Conservation (phyloP, 1,140 invertebrate species). For the Zaprionus nigranus region DNA sequence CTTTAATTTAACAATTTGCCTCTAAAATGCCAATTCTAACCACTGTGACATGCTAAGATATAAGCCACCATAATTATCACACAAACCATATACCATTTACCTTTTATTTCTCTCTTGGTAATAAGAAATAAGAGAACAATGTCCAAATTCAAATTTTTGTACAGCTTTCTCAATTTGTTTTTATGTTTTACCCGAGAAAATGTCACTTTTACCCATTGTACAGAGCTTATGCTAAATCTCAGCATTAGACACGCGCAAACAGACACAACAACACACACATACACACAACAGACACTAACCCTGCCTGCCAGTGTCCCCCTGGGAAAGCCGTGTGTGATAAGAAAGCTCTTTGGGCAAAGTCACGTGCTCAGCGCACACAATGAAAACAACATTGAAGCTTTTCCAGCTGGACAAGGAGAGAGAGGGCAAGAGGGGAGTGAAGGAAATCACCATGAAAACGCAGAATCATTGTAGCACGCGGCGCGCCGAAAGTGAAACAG, state of each 20-base stretch:
- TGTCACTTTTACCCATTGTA: background rate
- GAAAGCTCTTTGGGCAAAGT: slow-evolving; percentile 61
- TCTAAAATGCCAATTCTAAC: too few species aligned
- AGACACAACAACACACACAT: background rate
- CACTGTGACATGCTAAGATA: too few species aligned
- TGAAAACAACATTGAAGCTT: slow-evolving; percentile 53
- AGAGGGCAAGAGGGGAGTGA: background rate
- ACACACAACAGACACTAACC: slow-evolving; percentile 27
- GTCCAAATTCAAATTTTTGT: too few species aligned
- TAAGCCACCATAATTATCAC: too few species aligned
- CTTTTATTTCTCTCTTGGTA: too few species aligned
- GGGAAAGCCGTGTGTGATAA: slow-evolving; percentile 52
- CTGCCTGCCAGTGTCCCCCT: slow-evolving; percentile 9
- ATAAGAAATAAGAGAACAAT: too few species aligned
- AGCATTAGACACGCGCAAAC: slow-evolving; percentile 2
- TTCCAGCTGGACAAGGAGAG: slow-evolving; percentile 16
- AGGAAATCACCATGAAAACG: slow-evolving; percentile 73
- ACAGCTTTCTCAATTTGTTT: background rate
- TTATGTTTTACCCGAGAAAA: background rate
- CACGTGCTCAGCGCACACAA: slow-evolving; percentile 56
- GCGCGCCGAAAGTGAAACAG: slow-evolving; percentile 70
- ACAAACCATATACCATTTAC: too few species aligned
- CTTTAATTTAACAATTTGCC: background rate
- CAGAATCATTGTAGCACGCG: slow-evolving; percentile 75
- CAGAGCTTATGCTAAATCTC: slow-evolving; percentile 8